Evolutionary conservation across 2,113 vertebrate species (phyloP).

Genomic region (Tragelaphus scriptus): DNA sequence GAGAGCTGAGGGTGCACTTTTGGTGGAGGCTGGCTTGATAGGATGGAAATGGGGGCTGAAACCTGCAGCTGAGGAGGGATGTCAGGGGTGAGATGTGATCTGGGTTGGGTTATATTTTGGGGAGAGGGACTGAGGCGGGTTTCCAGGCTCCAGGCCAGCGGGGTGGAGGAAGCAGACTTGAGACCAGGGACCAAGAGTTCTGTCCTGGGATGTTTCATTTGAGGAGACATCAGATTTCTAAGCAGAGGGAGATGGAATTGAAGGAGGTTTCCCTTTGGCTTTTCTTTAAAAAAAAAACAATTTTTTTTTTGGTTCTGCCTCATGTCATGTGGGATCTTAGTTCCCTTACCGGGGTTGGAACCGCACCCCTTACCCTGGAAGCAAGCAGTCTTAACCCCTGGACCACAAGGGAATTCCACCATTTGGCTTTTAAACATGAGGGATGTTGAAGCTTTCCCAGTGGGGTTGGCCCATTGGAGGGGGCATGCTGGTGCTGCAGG

Average conservation of each 20-base stretch:
- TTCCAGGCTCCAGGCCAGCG: not conserved
- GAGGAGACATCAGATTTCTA: not conserved
- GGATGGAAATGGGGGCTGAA: not conserved
- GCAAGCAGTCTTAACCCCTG: not conserved
- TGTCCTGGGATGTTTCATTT: not conserved
- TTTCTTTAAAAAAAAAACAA: not conserved
- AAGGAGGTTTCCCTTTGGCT: not conserved
- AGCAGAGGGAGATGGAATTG: not conserved
- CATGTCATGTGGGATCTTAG: not conserved
- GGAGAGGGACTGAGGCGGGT: not conserved
- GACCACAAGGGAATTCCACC: not conserved
- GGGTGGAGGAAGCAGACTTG: not conserved
- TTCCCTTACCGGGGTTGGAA: not conserved
- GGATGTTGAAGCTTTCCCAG: not conserved
- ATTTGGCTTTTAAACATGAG: not conserved
- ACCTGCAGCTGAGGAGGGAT: not conserved
- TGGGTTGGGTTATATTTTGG: not conserved
- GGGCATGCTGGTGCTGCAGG: fast-evolving
- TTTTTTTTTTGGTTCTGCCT: not conserved
- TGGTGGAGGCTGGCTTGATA: fast-evolving
- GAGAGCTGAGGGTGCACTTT: not conserved
- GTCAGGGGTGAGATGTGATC: not conserved
- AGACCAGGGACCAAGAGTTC: not conserved
- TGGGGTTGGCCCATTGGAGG: not conserved
- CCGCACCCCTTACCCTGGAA: not conserved